Base-by-base conservation (phyloP, 2,888 invertebrate species). In the Drepanosiphum platanoidis region DNA sequence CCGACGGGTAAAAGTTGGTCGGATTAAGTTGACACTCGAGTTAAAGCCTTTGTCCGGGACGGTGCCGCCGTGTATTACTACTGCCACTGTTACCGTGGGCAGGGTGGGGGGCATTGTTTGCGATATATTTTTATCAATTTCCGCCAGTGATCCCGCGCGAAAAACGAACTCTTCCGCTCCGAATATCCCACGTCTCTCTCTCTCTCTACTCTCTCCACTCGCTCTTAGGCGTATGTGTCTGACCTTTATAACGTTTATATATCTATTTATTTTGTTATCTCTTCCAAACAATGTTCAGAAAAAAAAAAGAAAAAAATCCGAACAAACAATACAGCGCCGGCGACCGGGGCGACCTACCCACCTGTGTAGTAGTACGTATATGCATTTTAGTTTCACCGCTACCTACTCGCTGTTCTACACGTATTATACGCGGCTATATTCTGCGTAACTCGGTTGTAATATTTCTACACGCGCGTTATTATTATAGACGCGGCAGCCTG, bases 51-150 rank as follows among this genome's bases (percentile, higher is more conserved):
- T 61, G 61, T 36, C 61, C 8, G 22, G 34, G 13, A 52, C 52
- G 72, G 72, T n/a, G 1, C 11, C 15, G 27, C n/a, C 58, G 58
- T 52, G 3, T 15, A 3, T 3, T 18, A 13, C 15, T 52, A 52
- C 13, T 9, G 46, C 46, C 46, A 58, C 22, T 22, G 58, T n/a
- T n/a, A 58, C n/a, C n/a, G n/a, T n/a, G 7, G 36, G 32, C 58
- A 18, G 8, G 0, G 58, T 30, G 11, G 30, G 3, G 22, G 3
- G 1, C 11, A 46, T 79, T n/a, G 68, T 79, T 68, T 68, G n/a
- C 46, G 9, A 34, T 46, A 34, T n/a, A 68, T 79, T 68, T 77
- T 79, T 79, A 46, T 79, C 68, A 46, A 68, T 79, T 68, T 79
- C 46, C 46, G 34, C 34, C 79, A 46, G 79, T 52, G 46, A 79